A percentile compares a stretch with the other conserved stretches of the same genome.
Evolutionary conservation across 37 sponge, comb jelly and placozoan genomes (phyloP).

Genomic region (Agelas oroides): DNA sequence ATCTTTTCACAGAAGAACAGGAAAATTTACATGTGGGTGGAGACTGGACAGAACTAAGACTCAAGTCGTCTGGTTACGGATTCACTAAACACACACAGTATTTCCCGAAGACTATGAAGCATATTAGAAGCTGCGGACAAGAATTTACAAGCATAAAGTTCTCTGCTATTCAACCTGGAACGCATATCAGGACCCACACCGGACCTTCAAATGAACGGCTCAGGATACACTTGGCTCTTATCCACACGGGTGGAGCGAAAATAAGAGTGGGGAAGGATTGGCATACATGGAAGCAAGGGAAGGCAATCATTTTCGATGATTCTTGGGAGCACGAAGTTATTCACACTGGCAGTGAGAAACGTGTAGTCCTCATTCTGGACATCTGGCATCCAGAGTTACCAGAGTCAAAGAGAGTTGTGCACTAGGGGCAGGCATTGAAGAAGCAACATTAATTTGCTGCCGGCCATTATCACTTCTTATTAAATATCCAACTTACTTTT

Average conservation of each 20-base stretch:
- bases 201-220: conserved; percentile 92
- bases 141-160: conserved; percentile 90
- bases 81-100: conserved; percentile 62
- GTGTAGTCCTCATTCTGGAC: conserved; percentile 88
- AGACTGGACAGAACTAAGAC: conserved; percentile 87
- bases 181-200: conserved; percentile 91
- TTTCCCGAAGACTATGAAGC: conserved; percentile 78
- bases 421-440: conserved; percentile 36
- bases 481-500: too few relatives aligned
- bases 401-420: conserved; percentile 64
- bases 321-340: conserved; percentile 94
- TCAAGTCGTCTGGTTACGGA: conserved; percentile 85
- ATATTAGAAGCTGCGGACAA: conserved; percentile 58
- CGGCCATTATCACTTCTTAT: too few relatives aligned
- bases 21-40: conserved; percentile 93
- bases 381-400: conserved; percentile 95
- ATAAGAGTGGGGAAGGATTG: conserved; percentile 83
- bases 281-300: conserved; percentile 88
- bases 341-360: conserved; percentile 62
- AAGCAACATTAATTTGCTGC: neutral
- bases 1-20: conserved; percentile 83
- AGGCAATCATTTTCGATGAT: conserved; percentile 92
- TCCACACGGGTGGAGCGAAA: conserved; percentile 87
- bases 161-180: conserved; percentile 88
- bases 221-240: conserved; percentile 77